These are phyloP conservation scores for Plecotus auritus DNA, from an alignment of 2,113 vertebrate genomes.

Conservation along the genomic window DNA sequence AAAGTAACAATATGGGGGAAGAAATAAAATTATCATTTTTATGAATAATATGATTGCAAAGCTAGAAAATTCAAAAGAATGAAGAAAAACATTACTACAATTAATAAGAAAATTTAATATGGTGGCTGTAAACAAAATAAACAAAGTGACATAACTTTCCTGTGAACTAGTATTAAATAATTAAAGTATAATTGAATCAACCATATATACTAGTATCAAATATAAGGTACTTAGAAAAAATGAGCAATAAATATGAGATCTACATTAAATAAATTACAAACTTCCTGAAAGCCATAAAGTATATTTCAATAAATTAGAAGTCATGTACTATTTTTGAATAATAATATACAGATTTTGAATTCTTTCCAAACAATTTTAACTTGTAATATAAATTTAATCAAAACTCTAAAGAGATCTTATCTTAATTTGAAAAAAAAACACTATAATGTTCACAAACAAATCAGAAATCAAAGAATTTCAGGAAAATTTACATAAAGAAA, in stretches of 20 bases:
- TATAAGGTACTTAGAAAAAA: neutral
- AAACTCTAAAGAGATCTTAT: neutral
- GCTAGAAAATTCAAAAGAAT: neutral
- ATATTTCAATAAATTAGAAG: constrained; percentile 1
- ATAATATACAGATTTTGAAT: neutral
- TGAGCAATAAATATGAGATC: neutral
- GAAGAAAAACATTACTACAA: neutral
- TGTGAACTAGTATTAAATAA: neutral
- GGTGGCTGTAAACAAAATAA: neutral
- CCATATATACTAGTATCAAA: neutral
- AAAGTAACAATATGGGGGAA: neutral
- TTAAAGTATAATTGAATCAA: neutral
- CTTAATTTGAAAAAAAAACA: neutral
- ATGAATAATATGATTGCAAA: neutral
- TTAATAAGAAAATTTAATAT: neutral
- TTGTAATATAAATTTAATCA: neutral
- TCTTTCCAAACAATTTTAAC: neutral
- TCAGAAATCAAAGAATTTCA: neutral
- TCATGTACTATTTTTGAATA: neutral
- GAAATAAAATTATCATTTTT: neutral
- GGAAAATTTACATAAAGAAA: neutral
- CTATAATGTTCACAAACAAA: neutral
- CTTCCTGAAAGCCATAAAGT: neutral
- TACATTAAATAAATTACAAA: neutral
- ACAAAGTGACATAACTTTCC: neutral